Base-by-base conservation (phyloP, 2,797 vertebrate species). In the Cheirogaleus major region DNA sequence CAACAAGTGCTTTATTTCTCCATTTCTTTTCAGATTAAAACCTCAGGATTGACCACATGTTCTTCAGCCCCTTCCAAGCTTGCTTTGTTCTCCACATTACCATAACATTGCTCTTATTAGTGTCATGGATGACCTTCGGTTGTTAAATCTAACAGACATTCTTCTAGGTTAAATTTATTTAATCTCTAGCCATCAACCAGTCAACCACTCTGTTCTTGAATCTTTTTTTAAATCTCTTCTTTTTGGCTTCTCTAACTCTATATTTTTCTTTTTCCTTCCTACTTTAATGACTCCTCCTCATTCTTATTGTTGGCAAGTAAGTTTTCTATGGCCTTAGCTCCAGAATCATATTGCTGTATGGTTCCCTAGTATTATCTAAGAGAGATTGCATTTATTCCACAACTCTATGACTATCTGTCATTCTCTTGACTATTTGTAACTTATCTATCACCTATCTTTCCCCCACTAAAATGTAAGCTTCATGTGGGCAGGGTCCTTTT, bases 121-220 rank as follows among this genome's bases (percentile, higher is more conserved):
- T 12, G 45, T 72, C 30, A 41, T 45, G 63, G 59, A 43, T 80
- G 52, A 61, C 38, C 73, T 92, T 67, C n/a, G 15, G 4, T 70
- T 76, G 15, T 55, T 85, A 78, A 85, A 83, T 63, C 41, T 63
- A 88, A 80, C 23, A 88, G 38, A 57, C 32, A 4, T 89, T 79
- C 23, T 91, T 93, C 55, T 79, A 75, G 41, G 83, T 78, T 79
- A 87, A 92, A 90, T 97, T 48, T 90, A 82, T 10, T 75, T 43
- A 63, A 30, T 89, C 41, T 79, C 48, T 57, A 45, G 32, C 22
- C 81, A 41, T 72, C 80, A 92, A 15, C 27, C 22, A 32, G 22
- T 22, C 45, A 86, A 6, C 63, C 25, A 22, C 27, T 67, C 20
- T 92, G 15, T 76, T 20, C 57, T 76, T 80, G 30, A 57, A 63